Evolutionary conservation across 2,113 vertebrate genomes (phyloP).

Genomic region (Urocitellus parryii): DNA sequence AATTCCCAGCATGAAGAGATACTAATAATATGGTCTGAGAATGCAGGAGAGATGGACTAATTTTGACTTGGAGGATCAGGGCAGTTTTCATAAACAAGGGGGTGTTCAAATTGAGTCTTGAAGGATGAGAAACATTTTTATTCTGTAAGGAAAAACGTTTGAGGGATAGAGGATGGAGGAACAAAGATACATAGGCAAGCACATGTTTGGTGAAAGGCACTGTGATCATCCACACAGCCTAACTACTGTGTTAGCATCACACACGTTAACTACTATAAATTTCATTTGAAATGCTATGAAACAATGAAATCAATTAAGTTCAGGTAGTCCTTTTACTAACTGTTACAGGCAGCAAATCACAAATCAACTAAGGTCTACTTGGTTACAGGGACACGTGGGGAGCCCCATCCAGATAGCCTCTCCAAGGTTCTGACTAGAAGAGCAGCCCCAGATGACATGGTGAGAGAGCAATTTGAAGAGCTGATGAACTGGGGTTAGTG

Average conservation of each 20-base stretch:
- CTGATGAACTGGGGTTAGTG: not conserved
- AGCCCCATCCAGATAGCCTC: not conserved
- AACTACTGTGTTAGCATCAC: not conserved
- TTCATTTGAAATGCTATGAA: slow-evolving; percentile 14
- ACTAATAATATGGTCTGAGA: not conserved
- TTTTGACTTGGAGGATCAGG: not conserved
- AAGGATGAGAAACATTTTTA: slow-evolving; percentile 14
- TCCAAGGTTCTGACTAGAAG: not conserved
- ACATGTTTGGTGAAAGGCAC: not conserved
- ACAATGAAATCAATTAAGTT: not conserved
- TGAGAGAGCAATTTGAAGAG: not conserved
- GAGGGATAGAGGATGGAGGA: not conserved
- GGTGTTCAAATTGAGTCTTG: not conserved
- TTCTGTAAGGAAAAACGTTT: not conserved
- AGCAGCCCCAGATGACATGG: not conserved
- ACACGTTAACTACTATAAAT: not conserved
- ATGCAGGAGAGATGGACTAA: not conserved
- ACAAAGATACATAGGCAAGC: not conserved
- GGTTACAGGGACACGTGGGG: not conserved
- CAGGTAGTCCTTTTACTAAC: not conserved
- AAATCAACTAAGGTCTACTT: not conserved
- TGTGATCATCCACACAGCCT: not conserved
- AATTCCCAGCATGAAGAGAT: not conserved
- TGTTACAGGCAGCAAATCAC: not conserved
- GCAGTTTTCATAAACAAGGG: not conserved